phyloP scores from a whole-genome alignment of 2,888 invertebrate genomes.

The Arge pagana region DNA sequence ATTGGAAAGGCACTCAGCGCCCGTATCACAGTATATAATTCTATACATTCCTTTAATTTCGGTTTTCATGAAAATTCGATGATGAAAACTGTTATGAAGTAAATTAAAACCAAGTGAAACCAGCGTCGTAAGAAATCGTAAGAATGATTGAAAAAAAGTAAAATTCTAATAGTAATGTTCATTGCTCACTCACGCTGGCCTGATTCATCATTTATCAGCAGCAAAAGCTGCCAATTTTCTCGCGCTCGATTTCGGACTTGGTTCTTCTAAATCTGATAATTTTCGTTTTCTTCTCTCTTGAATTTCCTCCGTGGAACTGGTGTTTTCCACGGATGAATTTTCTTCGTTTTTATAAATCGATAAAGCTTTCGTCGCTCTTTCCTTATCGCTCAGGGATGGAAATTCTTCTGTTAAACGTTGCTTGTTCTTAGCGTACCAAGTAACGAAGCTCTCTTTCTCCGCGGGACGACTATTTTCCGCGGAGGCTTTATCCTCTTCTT shows the following conservation, averaged over 20 bases:
- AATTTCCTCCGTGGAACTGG: slow-evolving; percentile 3
- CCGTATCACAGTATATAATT: too few relatives aligned
- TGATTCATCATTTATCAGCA: too few relatives aligned
- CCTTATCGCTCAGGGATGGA: slow-evolving; percentile 61
- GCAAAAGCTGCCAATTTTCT: slow-evolving; percentile 43
- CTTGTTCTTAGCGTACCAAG: slow-evolving; percentile 68
- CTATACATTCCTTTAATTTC: too few relatives aligned
- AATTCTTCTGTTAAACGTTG: slow-evolving; percentile 62
- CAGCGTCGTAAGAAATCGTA: too few relatives aligned
- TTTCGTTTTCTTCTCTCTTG: slow-evolving; percentile 20
- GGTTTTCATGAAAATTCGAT: too few relatives aligned
- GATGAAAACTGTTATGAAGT: too few relatives aligned
- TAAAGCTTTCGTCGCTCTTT: slow-evolving; percentile 64
- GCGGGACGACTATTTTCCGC: slow-evolving; percentile 23
- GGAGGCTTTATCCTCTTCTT: slow-evolving; percentile 37
- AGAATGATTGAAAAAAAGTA: too few relatives aligned
- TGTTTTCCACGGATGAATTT: slow-evolving; percentile 27
- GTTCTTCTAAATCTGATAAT: slow-evolving; percentile 23
- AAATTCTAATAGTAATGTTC: too few relatives aligned
- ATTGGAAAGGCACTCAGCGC: too few relatives aligned
- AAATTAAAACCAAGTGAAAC: too few relatives aligned
- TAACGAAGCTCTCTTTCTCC: slow-evolving; percentile 62
- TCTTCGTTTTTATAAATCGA: slow-evolving; percentile 57
- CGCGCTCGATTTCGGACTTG: slow-evolving; percentile 30
- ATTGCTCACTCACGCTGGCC: too few relatives aligned